Evolutionary conservation across 2,888 invertebrate species (phyloP).

Genomic region (Plebejus melissa): DNA sequence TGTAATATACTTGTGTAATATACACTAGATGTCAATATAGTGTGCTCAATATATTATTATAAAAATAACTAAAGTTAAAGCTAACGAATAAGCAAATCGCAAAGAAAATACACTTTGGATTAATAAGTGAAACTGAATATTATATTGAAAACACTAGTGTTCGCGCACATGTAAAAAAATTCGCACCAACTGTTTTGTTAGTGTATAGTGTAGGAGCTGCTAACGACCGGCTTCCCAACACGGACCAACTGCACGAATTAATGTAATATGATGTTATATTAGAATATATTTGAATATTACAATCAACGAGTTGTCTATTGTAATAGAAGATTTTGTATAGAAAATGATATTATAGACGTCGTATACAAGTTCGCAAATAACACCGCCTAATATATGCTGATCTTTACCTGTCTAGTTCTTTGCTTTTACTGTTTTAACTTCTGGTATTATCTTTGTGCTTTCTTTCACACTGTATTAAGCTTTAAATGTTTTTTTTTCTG

Average conservation of each 20-base stretch:
- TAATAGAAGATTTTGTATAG: slow-evolving; percentile 45
- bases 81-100: not conserved
- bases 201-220: slow-evolving; percentile 68
- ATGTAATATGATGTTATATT: slow-evolving; percentile 45
- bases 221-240: slow-evolving; percentile 70
- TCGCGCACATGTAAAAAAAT: slow-evolving; percentile 68
- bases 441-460: slow-evolving; percentile 37
- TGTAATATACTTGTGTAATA: slow-evolving; percentile 39
- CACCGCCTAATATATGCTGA: slow-evolving; percentile 74
- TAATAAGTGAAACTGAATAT: slow-evolving; percentile 44
- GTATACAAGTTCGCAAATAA: slow-evolving; percentile 71
- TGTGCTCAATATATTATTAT: slow-evolving; percentile 66
- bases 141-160: slow-evolving; percentile 60
- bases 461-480: slow-evolving; percentile 26
- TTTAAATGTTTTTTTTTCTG: slow-evolving; percentile 25
- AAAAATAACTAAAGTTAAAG: slow-evolving; percentile 29
- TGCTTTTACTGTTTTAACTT: slow-evolving; percentile 62
- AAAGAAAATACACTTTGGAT: not conserved
- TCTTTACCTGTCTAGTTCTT: slow-evolving; percentile 62
- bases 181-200: slow-evolving; percentile 61
- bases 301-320: slow-evolving; percentile 35
- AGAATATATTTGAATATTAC: slow-evolving; percentile 47
- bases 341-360: slow-evolving; percentile 47
- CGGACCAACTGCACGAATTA: slow-evolving; percentile 64
- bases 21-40: slow-evolving; percentile 37